A percentile compares a stretch with the other conserved stretches of the same genome.
Conservation (phyloP, 2,888 invertebrate genomes). For the Ophraella communa region DNA sequence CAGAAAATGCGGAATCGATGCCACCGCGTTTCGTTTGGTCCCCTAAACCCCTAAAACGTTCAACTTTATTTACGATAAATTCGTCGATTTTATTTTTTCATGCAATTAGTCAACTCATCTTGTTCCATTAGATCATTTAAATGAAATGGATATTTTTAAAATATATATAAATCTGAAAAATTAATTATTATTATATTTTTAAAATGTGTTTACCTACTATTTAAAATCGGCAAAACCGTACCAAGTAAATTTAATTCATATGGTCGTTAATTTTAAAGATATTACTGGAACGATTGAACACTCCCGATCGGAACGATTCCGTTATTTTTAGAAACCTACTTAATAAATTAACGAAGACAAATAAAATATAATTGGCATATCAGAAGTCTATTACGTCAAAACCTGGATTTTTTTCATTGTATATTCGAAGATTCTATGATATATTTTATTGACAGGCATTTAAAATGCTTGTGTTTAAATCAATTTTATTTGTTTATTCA, state of each 20-base stretch:
- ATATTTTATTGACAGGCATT: slow-evolving; percentile 21
- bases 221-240: too few relatives aligned
- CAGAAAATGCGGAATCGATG: slow-evolving; percentile 51
- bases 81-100: not conserved
- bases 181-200: too few relatives aligned
- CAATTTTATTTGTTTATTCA: slow-evolving; percentile 16
- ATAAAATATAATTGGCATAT: not conserved
- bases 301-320: too few relatives aligned
- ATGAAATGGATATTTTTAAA: too few relatives aligned
- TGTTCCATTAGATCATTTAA: too few relatives aligned
- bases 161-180: too few relatives aligned
- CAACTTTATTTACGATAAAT: not conserved
- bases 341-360: not conserved
- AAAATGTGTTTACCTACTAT: too few relatives aligned
- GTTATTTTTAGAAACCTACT: not conserved
- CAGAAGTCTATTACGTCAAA: slow-evolving; percentile 14
- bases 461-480: slow-evolving; percentile 12
- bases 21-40: slow-evolving; percentile 40
- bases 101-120: too few relatives aligned
- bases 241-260: too few relatives aligned
- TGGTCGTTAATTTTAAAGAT: too few relatives aligned
- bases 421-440: slow-evolving; percentile 18
- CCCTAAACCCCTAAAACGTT: too few relatives aligned
- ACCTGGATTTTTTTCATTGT: slow-evolving; percentile 19
- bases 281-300: too few relatives aligned